Evolutionary conservation across 2,888 invertebrate genomes (phyloP), one percentile per base, ranked within the genome.

Genomic region (Andrena praecox): DNA sequence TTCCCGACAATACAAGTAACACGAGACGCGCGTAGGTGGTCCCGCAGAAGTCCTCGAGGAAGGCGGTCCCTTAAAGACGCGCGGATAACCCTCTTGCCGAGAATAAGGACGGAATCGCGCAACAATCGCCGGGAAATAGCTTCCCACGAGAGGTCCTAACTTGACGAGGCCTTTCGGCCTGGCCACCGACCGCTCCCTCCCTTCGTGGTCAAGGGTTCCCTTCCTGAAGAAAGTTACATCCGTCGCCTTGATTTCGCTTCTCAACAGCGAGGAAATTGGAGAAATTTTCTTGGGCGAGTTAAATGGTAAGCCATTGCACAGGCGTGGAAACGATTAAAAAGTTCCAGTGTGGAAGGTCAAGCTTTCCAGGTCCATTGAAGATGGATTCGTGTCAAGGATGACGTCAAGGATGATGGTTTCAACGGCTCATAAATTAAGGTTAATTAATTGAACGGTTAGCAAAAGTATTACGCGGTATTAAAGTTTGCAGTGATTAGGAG

Each of bases 21-120:
- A 69, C 63, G 84, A 87, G 79, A 75, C 76, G 52, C 67, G 66
- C 81, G 83, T 87, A 82, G 81, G 88, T 85, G 88, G 86, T 64
- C 31, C 60, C 3, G 54, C 69, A 63, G 59, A 63, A 69, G 35
- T 60, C 29, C 67, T 74, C 63, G 50, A 64, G 16, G 12, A 42
- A 56, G 63, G 70, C 60, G 54, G 71, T 27, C 50, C 64, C 63
- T 68, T 71, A 50, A 77, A 77, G 62, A 66, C 27, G 35, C 48
- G 27, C 10, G 71, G 48, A 54, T 42, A 48, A 77, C 66, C 74
- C 75, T 78, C 77, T 10, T 52, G 20, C 35, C 16, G 48, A 42
- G 81, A 81, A 69, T 77, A 69, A 82, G 56, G 60, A 81, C 35
- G 66, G 73, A 56, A 72, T 78, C 60, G 82, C 7, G 16, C 64